Conservation (phyloP, 2,797 vertebrate genomes). For the Rhadinocentrus ornatus region DNA sequence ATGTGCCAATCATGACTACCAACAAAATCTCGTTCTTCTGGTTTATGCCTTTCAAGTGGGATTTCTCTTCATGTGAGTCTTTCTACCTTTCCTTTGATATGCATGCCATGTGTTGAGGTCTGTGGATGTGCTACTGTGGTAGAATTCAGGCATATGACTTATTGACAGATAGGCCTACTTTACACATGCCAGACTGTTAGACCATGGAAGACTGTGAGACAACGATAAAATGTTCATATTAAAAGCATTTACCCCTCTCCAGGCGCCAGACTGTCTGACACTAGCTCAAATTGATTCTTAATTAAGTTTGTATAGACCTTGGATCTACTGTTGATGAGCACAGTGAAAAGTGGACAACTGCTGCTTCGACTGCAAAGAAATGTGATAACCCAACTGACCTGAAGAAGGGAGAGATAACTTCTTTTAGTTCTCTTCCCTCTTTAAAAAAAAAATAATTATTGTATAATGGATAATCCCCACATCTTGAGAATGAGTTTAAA, state of each 20-base stretch:
- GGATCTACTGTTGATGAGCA: conserved; percentile 81
- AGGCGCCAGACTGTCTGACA: conserved; percentile 87
- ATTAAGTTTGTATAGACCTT: conserved; percentile 86
- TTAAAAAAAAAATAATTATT: conserved; percentile 58
- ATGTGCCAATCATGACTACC: conserved; percentile 62
- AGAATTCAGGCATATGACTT: conserved; percentile 58
- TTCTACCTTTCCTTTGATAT: conserved; percentile 65
- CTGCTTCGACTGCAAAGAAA: conserved; percentile 69
- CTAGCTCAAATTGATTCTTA: conserved; percentile 87
- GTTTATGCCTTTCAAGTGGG: conserved; percentile 61
- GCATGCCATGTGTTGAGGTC: conserved; percentile 67
- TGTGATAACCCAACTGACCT: conserved; percentile 70
- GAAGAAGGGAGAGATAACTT: conserved; percentile 47
- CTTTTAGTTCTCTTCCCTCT: conserved; percentile 28
- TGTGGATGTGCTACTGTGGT: conserved; percentile 50
- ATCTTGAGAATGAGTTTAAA: conserved; percentile 75
- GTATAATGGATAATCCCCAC: conserved; percentile 63
- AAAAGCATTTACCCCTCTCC: conserved; percentile 85
- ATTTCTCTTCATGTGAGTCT: conserved; percentile 59
- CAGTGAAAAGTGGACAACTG: conserved; percentile 76
- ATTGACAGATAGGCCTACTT: conserved; percentile 76
- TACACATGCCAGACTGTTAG: conserved; percentile 80
- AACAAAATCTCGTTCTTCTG: conserved; percentile 53
- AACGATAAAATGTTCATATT: conserved; percentile 85
- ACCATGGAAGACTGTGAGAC: conserved; percentile 81